Evolutionary conservation across 2,797 vertebrate genomes (phyloP), one percentile per base, ranked within the genome.

Genomic region (Sebastes goodei): DNA sequence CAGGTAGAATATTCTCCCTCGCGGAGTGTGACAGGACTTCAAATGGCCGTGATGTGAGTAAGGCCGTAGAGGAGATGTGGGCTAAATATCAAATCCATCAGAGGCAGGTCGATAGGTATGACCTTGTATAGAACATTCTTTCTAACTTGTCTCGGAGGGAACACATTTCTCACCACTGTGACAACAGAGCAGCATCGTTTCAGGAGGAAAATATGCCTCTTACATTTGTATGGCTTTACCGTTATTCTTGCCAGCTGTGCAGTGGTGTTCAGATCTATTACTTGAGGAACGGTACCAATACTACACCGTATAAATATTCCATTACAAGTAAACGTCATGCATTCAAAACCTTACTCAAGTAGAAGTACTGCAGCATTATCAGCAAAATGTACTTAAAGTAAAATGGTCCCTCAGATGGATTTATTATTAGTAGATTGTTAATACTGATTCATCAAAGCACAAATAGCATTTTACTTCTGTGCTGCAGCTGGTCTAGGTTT

Each of bases 1-100:
- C 68, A 71, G 77, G 77, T 42, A 12, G 78, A 86, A 82, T 82
- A 75, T 78, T 87, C 76, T 71, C 49, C 17, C 57, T 75, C 21
- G 30, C 63, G 9, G 72, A 72, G 71, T 88, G 81, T 64, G 64
- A 84, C 75, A 75, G 65, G 75, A 88, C 76, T 80, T 86, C 55
- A 84, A 63, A 81, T 69, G 69, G 64, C 57, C 0, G 32, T 59
- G 65, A 86, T 70, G 72, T 76, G 81, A 83, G 76, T 76, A 78
- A 80, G 61, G 76, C 83, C 74, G 68, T 11, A 12, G 67, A 72
- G 38, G 67, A 86, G 63, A 77, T 87, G 75, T 79, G 74, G 80
- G 64, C 73, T 84, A 85, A 80, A 88, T 88, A 87, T 81, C 84
- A 88, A 70, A 87, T 77, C 62, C 86, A 84, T 86, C 86, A 85